Evolutionary conservation across 2,888 invertebrate species (phyloP), one percentile per base, ranked within the genome.

Genomic region (Coleophora flavipennella): DNA sequence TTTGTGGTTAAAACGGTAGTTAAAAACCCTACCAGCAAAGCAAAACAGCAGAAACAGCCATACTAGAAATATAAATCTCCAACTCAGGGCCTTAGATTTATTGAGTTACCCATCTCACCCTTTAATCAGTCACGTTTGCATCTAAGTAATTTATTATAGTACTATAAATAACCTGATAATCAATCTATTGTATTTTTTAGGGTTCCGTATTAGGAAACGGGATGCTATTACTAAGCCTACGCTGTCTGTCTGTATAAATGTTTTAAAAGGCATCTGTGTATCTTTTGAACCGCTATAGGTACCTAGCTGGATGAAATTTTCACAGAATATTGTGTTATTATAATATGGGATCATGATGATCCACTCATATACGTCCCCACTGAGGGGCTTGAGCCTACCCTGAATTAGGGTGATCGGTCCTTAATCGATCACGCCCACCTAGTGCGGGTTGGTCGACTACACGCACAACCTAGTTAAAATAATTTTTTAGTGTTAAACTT

Each of bases 51-150:
- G n/a, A n/a, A n/a, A n/a, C n/a, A n/a, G n/a, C n/a, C n/a, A n/a
- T 48, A 45, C 45, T 45, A 48, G 48, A 48, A 48, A 48, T 42
- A 48, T 48, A 48, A 48, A 48, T 48, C 48, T 45, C 36, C 34
- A 45, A 38, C 35, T 38, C 33, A 33, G 39, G 36, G 36, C 38
- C 11, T 13, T 35, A 27, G 46, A 48, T 48, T 48, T 48, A 48
- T 48, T 31, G 45, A 44, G 44, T 42, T 39, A 48, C 46, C 48
- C 46, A 36, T 13, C 45, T 40, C 48, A 45, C 48, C 44, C 44
- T 48, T 48, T 46, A 46, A 48, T 46, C 44, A 44, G 45, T 48
- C 48, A 48, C 45, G 48, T 48, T 40, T 48, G 42, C 38, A 38
- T 42, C 45, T 42, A 42, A 44, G 42, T 45, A 41, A 36, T 28